Evolutionary conservation across 2,113 vertebrate species (phyloP).

Genomic region (Coracopsis vasa): DNA sequence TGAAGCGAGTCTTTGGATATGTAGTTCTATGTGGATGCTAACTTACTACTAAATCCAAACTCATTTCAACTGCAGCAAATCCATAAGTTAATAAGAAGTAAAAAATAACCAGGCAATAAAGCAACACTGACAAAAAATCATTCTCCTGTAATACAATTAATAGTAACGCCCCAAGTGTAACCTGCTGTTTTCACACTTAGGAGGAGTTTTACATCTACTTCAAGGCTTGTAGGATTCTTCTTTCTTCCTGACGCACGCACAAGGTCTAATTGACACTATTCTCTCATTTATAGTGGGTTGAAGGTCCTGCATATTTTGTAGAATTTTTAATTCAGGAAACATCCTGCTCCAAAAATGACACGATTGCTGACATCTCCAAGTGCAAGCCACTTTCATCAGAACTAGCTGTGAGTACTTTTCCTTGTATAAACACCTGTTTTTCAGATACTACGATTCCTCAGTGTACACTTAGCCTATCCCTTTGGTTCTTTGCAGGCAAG

Average conservation of each 20-base stretch:
- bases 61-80: not conserved
- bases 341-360: conserved; percentile 34
- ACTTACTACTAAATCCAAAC: not conserved
- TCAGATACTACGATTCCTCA: not conserved
- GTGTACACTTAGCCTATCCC: not conserved
- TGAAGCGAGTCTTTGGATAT: not conserved
- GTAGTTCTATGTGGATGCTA: not conserved
- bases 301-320: conserved; percentile 46
- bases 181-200: not conserved
- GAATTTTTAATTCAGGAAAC: conserved; percentile 70
- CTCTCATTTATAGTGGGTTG: conserved; percentile 42
- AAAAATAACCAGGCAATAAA: not conserved
- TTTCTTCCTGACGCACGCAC: not conserved
- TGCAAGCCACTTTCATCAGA: conserved; percentile 5
- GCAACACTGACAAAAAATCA: not conserved
- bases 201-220: not conserved
- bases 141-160: not conserved
- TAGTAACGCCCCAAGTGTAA: not conserved
- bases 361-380: not conserved
- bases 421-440: not conserved
- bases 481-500: not conserved
- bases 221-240: not conserved
- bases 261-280: not conserved
- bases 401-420: conserved; percentile 31
- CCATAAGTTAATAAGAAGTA: not conserved